Conservation (phyloP, 37 sponge, comb jelly and placozoan genomes). For the Theonella swinhoei region DNA sequence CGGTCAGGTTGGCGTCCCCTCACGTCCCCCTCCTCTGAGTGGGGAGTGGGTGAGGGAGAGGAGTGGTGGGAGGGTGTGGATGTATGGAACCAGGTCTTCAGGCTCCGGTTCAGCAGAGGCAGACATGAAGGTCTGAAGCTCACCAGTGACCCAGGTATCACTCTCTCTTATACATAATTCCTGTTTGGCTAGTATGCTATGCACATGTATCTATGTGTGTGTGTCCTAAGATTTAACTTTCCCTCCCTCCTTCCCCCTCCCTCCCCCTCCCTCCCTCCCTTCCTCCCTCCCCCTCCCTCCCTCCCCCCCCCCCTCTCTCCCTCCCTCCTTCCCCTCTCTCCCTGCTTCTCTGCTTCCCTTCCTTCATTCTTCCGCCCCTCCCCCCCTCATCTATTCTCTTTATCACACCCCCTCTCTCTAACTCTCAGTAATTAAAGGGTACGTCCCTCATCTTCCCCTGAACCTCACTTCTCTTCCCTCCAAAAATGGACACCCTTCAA, state of each 20-base stretch:
- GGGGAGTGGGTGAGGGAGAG: constrained; percentile 8
- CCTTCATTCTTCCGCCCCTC: neutral
- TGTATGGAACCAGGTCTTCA: constrained; percentile 75
- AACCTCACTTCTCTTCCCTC: neutral
- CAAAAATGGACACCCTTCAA: neutral
- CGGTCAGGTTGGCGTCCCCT: neutral
- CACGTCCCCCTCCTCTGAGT: neutral
- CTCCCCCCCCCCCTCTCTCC: neutral
- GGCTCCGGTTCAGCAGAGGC: constrained; percentile 39
- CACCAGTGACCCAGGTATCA: neutral
- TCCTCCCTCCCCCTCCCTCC: constrained; percentile 6
- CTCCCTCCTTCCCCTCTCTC: neutral
- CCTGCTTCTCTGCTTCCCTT: neutral
- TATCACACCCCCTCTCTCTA: neutral
- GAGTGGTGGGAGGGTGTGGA: constrained; percentile 46
- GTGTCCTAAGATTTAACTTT: too few relatives aligned
- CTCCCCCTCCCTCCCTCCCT: constrained; percentile 3
- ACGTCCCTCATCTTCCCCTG: neutral
- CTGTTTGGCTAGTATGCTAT: neutral
- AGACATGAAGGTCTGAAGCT: neutral
- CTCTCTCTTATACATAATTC: neutral
- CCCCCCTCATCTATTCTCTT: neutral
- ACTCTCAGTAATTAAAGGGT: neutral
- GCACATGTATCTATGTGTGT: neutral
- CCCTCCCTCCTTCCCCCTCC: too few relatives aligned